Conservation (phyloP, 2,113 vertebrate species). For the Megalops atlanticus region DNA sequence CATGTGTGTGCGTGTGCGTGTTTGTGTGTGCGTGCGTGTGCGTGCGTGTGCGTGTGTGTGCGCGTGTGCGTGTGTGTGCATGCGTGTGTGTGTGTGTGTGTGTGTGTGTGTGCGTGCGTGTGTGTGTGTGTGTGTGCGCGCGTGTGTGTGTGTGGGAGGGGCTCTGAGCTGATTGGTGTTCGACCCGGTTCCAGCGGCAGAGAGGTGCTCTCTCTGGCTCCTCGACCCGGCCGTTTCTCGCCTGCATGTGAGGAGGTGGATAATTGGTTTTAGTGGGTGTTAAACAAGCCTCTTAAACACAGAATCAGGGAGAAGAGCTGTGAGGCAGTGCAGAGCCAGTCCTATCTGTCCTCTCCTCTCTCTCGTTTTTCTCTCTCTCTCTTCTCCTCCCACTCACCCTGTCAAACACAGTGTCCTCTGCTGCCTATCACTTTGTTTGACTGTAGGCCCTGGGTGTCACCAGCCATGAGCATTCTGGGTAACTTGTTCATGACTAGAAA, state of each 20-base stretch:
- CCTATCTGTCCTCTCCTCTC: background rate
- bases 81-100: too few species aligned
- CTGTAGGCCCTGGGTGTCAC: conserved; percentile 28
- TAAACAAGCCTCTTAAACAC: conserved; percentile 20
- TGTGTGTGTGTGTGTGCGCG: background rate
- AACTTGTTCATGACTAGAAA: background rate
- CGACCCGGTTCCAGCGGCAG: background rate
- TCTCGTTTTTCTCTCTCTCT: too few species aligned
- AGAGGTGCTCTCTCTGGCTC: background rate
- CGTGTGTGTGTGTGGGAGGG: background rate
- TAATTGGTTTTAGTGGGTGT: conserved; percentile 21
- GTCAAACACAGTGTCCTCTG: conserved; percentile 35
- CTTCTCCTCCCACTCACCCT: background rate
- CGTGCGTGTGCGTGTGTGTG: background rate
- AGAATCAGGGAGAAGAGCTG: background rate
- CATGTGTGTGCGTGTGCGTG: background rate
- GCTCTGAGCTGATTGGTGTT: background rate
- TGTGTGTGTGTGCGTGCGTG: background rate
- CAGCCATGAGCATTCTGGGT: conserved; percentile 15
- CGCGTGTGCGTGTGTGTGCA: background rate
- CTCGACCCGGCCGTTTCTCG: background rate
- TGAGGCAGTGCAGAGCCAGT: background rate
- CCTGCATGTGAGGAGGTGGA: background rate
- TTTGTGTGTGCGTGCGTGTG: too few species aligned
- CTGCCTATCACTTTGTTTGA: conserved; percentile 36